phyloP scores from a whole-genome alignment of 2,888 invertebrate species.

The Stenurella melanura region DNA sequence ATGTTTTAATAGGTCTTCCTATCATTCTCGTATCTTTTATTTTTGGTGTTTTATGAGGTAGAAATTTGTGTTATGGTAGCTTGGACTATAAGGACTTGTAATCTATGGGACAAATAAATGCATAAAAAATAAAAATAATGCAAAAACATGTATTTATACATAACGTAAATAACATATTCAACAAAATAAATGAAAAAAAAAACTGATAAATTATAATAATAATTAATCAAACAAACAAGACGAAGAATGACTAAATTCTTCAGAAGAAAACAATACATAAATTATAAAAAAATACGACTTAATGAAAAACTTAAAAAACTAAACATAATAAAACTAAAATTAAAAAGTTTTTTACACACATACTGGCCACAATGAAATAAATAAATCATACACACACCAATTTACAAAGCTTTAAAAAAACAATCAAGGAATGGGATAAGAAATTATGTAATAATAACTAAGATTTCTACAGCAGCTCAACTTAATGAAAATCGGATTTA shows the following conservation, averaged over 20 bases:
- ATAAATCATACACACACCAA: constrained; percentile 44
- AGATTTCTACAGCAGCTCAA: neutral
- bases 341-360: constrained; percentile 34
- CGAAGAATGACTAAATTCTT: constrained; percentile 43
- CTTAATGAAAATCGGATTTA: no score
- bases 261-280: constrained; percentile 49
- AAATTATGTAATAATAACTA: constrained; percentile 47
- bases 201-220: constrained; percentile 52
- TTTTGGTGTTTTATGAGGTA: no score
- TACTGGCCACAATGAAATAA: constrained; percentile 53
- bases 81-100: no score
- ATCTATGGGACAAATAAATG: constrained; percentile 57
- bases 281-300: constrained; percentile 48
- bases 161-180: constrained; percentile 58
- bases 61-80: no score
- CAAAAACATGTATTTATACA: constrained; percentile 58
- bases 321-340: constrained; percentile 40
- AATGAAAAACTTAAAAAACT: constrained; percentile 45
- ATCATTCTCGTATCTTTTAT: no score
- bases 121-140: constrained; percentile 59
- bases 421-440: constrained; percentile 51
- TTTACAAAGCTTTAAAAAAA: constrained; percentile 51
- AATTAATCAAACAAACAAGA: constrained; percentile 52
- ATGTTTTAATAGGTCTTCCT: no score
- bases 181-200: constrained; percentile 57